Evolutionary conservation across 2,797 vertebrate species (phyloP).

Genomic region (Enteromius paludinosus): DNA sequence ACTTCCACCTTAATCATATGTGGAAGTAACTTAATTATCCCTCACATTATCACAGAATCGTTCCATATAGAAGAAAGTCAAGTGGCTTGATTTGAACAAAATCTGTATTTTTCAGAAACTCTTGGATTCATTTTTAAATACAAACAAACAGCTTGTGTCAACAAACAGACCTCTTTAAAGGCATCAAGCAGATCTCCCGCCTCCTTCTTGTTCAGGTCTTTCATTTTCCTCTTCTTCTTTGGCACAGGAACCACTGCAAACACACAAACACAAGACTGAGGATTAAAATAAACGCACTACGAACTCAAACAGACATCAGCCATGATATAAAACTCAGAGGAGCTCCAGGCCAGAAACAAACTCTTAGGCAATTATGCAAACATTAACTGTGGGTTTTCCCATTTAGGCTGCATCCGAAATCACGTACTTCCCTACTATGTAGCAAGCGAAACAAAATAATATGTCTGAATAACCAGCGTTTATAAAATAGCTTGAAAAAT

Average conservation of each 20-base stretch:
- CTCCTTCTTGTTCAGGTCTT: conserved; percentile 95
- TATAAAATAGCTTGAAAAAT: not conserved
- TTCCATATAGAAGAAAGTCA: not conserved
- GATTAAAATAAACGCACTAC: not conserved
- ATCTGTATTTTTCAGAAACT: not conserved
- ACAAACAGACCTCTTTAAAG: conserved; percentile 87
- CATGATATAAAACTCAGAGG: not conserved
- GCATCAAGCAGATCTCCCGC: conserved; percentile 93
- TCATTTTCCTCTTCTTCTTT: conserved; percentile 97
- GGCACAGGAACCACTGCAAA: conserved; percentile 86
- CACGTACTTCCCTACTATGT: not conserved
- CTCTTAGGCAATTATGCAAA: not conserved
- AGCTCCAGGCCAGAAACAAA: not conserved
- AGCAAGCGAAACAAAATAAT: not conserved
- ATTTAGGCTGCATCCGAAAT: not conserved
- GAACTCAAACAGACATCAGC: not conserved
- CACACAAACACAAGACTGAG: conserved; percentile 34
- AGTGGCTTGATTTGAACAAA: not conserved
- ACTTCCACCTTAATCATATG: not conserved
- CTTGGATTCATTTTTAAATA: not conserved
- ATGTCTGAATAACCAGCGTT: not conserved
- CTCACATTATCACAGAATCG: not conserved
- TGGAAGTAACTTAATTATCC: not conserved
- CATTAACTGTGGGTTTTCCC: not conserved
- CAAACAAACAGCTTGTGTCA: not conserved